A percentile compares a stretch with the other conserved stretches of the same genome.
These are phyloP conservation scores for Felis chaus DNA, from an alignment of 2,113 vertebrate species.

Conservation along the genomic window DNA sequence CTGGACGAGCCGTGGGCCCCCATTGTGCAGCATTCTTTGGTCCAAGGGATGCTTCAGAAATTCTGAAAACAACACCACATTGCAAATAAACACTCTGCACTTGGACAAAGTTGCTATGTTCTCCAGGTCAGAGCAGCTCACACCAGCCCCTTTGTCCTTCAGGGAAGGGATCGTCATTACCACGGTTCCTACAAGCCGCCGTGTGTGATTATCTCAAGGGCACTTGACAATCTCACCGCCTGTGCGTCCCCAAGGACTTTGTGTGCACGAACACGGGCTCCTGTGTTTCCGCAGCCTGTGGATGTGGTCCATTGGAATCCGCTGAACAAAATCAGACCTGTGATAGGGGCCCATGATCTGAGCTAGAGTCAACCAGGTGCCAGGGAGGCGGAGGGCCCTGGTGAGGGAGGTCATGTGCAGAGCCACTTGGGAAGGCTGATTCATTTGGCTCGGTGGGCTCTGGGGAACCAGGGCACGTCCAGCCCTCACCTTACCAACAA, in stretches of 20 bases:
- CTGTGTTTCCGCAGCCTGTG: background rate
- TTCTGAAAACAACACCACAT: background rate
- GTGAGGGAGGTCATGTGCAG: background rate
- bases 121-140: background rate
- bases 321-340: background rate
- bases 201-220: background rate
- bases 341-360: background rate
- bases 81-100: fast-evolving
- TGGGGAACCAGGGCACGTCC: too few species aligned
- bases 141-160: background rate
- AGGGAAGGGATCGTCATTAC: background rate
- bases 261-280: fast-evolving
- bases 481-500: fast-evolving
- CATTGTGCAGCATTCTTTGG: background rate
- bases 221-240: fast-evolving
- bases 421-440: fast-evolving
- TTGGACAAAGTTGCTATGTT: fast-evolving
- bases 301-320: fast-evolving
- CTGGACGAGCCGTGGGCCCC: background rate
- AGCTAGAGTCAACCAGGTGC: background rate
- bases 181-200: fast-evolving
- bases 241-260: background rate
- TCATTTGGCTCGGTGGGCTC: fast-evolving
- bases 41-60: background rate
- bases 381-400: background rate